These are phyloP conservation scores for Dolichotis patagonum DNA, from an alignment of 2,113 vertebrate species.

Conservation along the genomic window DNA sequence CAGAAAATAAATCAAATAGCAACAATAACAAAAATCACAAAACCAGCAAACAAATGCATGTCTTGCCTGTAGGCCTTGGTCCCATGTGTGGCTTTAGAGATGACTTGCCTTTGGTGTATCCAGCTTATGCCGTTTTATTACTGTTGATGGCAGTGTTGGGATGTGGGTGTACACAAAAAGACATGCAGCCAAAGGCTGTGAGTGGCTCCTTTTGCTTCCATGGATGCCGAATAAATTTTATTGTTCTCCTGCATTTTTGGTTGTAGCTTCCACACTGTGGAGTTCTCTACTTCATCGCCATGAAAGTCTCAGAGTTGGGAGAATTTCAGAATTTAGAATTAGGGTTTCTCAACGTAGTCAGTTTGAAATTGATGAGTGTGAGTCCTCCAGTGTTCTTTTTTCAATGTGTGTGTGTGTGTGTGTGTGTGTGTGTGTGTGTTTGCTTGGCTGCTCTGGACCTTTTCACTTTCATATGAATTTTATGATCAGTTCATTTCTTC, in stretches of 20 bases:
- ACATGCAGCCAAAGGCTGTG: too few species aligned
- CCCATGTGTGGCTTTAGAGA: neutral
- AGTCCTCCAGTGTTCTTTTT: neutral
- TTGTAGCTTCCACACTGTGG: neutral
- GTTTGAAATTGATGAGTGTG: neutral
- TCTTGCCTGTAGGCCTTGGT: neutral
- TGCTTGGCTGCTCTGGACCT: neutral
- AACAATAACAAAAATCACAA: neutral
- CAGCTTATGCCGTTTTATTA: neutral
- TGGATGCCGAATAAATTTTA: neutral
- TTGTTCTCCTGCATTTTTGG: neutral
- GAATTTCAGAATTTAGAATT: neutral
- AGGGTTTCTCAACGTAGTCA: neutral
- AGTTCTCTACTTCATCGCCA: neutral
- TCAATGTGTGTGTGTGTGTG: too few species aligned
- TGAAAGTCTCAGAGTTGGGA: neutral
- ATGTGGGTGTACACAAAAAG: neutral
- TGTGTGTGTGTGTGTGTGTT: neutral
- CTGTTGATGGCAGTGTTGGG: neutral
- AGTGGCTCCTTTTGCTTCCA: neutral
- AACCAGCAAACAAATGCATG: neutral
- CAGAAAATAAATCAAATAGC: neutral
- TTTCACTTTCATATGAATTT: conserved; percentile 33
- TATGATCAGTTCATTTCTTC: neutral
- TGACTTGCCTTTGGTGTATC: neutral